Conservation (phyloP, 2,113 vertebrate genomes). For the Brachyistius frenatus region DNA sequence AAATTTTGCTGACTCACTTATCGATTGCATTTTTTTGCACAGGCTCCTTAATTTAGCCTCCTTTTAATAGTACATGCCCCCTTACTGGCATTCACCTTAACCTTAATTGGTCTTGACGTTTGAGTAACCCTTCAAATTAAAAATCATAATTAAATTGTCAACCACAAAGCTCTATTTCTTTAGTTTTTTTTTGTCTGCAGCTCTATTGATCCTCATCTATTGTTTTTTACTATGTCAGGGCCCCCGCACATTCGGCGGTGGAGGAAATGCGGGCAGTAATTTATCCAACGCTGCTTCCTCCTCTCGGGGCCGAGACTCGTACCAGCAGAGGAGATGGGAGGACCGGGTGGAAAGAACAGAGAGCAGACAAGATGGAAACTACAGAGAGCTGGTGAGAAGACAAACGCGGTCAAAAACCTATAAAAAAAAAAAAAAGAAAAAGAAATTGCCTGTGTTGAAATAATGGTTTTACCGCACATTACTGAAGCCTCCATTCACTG, state of each 20-base stretch:
- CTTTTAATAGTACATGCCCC: conserved; percentile 5
- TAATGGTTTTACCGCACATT: conserved; percentile 13
- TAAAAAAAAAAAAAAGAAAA: conserved; percentile 1
- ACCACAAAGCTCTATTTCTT: conserved; percentile 9
- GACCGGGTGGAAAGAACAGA: conserved; percentile 88
- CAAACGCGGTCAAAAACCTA: not conserved
- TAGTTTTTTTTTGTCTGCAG: conserved; percentile 14
- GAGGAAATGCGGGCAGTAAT: conserved; percentile 92
- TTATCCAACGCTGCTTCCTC: conserved; percentile 85
- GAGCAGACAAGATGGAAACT: conserved; percentile 91
- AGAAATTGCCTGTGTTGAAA: not conserved
- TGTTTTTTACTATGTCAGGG: conserved; percentile 55
- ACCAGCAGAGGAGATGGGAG: conserved; percentile 85
- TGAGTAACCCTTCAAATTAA: conserved; percentile 26
- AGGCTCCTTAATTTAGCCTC: conserved; percentile 8
- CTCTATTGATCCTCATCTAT: conserved; percentile 26
- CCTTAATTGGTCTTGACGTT: conserved; percentile 25
- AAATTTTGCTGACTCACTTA: conserved; percentile 1
- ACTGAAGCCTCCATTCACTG: conserved; percentile 13
- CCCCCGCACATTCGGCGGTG: conserved; percentile 93
- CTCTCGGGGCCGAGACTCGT: conserved; percentile 87
- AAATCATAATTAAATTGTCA: conserved; percentile 17
- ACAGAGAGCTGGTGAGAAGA: conserved; percentile 93
- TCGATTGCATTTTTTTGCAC: conserved; percentile 3
- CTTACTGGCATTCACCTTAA: conserved; percentile 29